phyloP scores from a whole-genome alignment of 2,113 vertebrate species.

The Rhinoderma darwinii region DNA sequence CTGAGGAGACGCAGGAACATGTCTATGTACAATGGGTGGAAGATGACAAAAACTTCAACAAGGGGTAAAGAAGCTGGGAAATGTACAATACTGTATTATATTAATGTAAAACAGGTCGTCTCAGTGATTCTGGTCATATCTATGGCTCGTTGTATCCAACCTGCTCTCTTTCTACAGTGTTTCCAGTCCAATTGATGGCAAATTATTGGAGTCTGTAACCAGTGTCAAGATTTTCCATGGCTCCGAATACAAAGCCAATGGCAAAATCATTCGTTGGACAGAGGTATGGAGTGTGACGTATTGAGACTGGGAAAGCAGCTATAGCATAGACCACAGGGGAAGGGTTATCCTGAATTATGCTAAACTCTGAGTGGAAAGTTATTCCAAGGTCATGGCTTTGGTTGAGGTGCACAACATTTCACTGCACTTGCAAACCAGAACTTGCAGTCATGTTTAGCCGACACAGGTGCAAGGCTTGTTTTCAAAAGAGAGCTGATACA shows the following conservation, averaged over 20 bases:
- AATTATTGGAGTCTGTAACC: conserved; percentile 94
- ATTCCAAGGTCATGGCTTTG: no score
- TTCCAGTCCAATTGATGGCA: conserved; percentile 94
- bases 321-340: background rate
- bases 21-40: conserved; percentile 95
- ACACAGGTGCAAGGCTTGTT: no score
- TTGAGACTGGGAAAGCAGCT: no score
- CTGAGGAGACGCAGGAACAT: conserved; percentile 91
- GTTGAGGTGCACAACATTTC: no score
- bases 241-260: conserved; percentile 95
- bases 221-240: conserved; percentile 98
- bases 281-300: conserved; percentile 79
- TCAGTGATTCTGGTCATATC: background rate
- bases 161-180: conserved; percentile 73
- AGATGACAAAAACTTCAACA: conserved; percentile 93
- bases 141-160: background rate
- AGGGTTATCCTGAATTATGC: no score
- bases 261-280: conserved; percentile 97
- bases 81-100: background rate
- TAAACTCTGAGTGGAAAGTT: no score
- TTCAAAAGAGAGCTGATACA: no score
- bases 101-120: background rate
- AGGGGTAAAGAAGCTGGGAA: conserved; percentile 79
- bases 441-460: no score
- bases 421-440: no score